These are phyloP conservation scores for Brachymystax lenok DNA, from an alignment of 2,797 vertebrate genomes.

Conservation along the genomic window DNA sequence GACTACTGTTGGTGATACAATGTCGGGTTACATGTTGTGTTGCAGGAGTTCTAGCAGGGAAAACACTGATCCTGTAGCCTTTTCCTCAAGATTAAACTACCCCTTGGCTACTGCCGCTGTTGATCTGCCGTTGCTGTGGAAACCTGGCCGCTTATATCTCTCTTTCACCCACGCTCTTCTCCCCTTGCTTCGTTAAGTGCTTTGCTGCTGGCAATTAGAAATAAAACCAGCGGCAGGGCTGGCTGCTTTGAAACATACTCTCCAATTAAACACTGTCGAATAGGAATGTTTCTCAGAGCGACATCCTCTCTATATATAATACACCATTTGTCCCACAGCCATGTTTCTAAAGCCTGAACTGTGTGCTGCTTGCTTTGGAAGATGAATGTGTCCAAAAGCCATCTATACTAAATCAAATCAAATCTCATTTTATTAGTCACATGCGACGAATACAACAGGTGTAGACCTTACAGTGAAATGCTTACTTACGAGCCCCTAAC, in stretches of 20 bases:
- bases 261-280: slow-evolving; percentile 82
- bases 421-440: too few species aligned
- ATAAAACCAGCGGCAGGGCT: slow-evolving; percentile 77
- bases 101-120: slow-evolving; percentile 67
- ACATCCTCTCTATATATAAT: slow-evolving; percentile 63
- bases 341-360: slow-evolving; percentile 47
- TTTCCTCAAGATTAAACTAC: slow-evolving; percentile 77
- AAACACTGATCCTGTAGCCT: slow-evolving; percentile 52
- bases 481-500: too few species aligned
- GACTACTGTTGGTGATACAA: neutral
- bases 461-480: too few species aligned
- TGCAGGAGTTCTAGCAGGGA: slow-evolving; percentile 46
- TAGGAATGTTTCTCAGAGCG: slow-evolving; percentile 65
- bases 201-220: slow-evolving; percentile 80
- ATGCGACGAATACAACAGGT: too few species aligned
- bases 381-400: slow-evolving; percentile 51
- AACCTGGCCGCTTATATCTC: slow-evolving; percentile 77
- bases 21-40: slow-evolving; percentile 28
- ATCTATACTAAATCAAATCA: slow-evolving; percentile 30
- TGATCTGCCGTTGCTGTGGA: slow-evolving; percentile 76
- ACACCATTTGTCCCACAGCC: slow-evolving; percentile 60
- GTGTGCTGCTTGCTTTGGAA: slow-evolving; percentile 36
- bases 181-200: slow-evolving; percentile 79
- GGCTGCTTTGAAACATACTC: slow-evolving; percentile 78
- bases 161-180: slow-evolving; percentile 31